Evolutionary conservation across 2,888 invertebrate genomes (phyloP), one percentile per base, ranked within the genome.

Genomic region (Leptopterna dolabrata): DNA sequence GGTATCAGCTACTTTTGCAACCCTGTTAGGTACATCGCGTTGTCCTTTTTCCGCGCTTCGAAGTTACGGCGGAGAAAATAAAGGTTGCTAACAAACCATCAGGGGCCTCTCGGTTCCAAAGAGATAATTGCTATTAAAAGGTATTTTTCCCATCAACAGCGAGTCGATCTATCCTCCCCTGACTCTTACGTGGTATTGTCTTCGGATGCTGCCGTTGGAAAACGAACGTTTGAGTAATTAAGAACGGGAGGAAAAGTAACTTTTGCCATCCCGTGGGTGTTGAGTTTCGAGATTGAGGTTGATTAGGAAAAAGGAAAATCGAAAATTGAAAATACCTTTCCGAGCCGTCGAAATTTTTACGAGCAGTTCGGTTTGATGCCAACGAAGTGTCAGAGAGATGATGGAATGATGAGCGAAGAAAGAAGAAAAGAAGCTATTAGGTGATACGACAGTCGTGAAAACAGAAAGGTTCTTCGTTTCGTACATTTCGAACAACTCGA

Each of bases 91-190:
- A 63, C 63, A 63, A 63, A 63, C 63, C 63, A 4, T 63, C 63
- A 24, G 24, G 24, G 63, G 24, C 63, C 63, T 19, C 63, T 24
- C 24, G 11, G 19, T 11, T 63, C 63, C 24, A 4, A 2, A 11
- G 63, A 63, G 63, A 24, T 63, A 63, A 63, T 63, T 63, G 63
- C 63, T 24, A 63, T 63, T 63, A 63, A 63, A 63, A 63, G 9
- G 63, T 24, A 63, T 63, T 63, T 63, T 63, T 63, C 63, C 63
- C 63, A 63, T 63, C 63, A 63, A 63, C 63, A 63, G 63, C 24
- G 24, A 63, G 24, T 63, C 63, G 63, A 63, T 63, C 63, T 63
- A 63, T 63, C 19, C 63, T 63, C 63, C 63, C 63, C 63, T 24
- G 63, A 27, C 63, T 63, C 19, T 63, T 63, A 63, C 13, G 63